Evolutionary conservation across 1,140 invertebrate species (phyloP).

Genomic region (Platorchestia sp.): DNA sequence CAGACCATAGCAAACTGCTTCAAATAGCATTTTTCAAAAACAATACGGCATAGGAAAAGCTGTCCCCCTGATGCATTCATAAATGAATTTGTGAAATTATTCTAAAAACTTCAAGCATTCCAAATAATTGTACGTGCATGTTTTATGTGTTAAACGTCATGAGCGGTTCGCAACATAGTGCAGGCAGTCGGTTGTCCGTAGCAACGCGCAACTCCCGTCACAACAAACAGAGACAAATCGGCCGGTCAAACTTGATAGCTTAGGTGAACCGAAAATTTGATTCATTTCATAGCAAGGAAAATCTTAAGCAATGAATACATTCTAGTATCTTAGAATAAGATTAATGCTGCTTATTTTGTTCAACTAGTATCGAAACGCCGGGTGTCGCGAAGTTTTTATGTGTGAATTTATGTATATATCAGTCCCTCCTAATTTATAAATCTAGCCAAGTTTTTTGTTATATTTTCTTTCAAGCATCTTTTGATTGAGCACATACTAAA

Average conservation of each 20-base stretch:
- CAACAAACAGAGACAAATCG: background rate
- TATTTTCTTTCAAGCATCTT: background rate
- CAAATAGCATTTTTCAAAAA: no score
- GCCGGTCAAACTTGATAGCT: background rate
- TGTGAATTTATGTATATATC: background rate
- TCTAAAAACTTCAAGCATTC: no score
- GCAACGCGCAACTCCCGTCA: background rate
- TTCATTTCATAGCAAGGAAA: background rate
- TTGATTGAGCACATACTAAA: background rate
- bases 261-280: background rate
- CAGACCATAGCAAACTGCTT: no score
- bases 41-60: no score
- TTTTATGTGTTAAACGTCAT: background rate
- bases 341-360: background rate
- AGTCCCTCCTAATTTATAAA: background rate
- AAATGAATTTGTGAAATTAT: no score
- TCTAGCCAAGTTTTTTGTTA: background rate
- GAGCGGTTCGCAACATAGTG: background rate
- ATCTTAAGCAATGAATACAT: background rate
- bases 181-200: background rate
- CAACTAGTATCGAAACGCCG: background rate
- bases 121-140: no score
- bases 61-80: no score
- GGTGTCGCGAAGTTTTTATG: background rate
- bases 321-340: background rate